Conservation (phyloP, 2,113 vertebrate genomes). For the Prietella phreatophila region DNA sequence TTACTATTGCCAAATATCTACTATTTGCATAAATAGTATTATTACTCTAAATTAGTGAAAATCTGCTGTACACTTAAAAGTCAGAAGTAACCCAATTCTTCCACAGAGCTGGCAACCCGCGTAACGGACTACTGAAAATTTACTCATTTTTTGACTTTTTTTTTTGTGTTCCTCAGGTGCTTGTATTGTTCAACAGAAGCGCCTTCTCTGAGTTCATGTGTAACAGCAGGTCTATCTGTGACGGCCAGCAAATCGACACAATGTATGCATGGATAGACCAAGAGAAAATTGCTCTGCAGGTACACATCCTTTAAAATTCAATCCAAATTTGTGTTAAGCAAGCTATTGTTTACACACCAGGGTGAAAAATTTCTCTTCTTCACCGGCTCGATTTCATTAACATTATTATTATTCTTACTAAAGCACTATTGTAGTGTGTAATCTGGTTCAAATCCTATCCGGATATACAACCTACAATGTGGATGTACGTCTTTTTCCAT, state of each 20-base stretch:
- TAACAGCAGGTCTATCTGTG: constrained; percentile 35
- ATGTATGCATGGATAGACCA: constrained; percentile 61
- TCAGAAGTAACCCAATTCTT: not conserved
- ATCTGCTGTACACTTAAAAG: not conserved
- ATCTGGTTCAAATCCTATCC: not conserved
- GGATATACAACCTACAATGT: not conserved
- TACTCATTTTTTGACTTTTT: not conserved
- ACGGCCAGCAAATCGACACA: constrained; percentile 46
- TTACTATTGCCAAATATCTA: not conserved
- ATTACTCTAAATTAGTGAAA: too few relatives aligned
- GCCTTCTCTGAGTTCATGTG: constrained; percentile 58
- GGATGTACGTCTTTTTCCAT: not conserved
- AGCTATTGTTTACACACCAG: not conserved
- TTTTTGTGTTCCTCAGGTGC: constrained; percentile 55
- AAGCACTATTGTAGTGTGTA: not conserved
- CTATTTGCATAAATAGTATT: not conserved
- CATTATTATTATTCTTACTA: not conserved
- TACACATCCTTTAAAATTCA: constrained; percentile 24
- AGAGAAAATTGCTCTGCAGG: constrained; percentile 65
- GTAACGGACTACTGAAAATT: not conserved
- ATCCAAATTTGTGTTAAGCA: not conserved
- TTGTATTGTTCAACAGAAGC: constrained; percentile 56
- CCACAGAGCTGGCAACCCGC: not conserved
- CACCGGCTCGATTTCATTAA: not conserved
- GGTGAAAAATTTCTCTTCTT: not conserved